Conservation (phyloP, 2,888 invertebrate genomes). For the Tinea pellionella region DNA sequence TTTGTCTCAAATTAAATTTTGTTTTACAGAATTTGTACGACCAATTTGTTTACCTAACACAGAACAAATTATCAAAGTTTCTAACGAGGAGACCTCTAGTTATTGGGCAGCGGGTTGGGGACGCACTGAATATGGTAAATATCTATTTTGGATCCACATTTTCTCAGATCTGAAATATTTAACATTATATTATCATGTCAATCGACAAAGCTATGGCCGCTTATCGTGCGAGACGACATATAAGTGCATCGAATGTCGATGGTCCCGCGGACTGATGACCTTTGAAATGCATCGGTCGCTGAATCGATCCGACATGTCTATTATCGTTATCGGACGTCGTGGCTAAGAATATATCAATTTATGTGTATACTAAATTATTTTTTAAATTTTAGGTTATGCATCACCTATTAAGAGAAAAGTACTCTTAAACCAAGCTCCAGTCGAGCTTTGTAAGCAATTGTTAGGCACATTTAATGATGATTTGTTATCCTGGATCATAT, state of each 20-base stretch:
- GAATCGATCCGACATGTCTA: too few species aligned
- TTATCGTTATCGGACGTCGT: too few species aligned
- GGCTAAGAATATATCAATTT: too few species aligned
- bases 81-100: conserved; percentile 39
- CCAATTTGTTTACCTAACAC: conserved; percentile 56
- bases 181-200: too few species aligned
- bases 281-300: too few species aligned
- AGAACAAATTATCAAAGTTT: conserved; percentile 27
- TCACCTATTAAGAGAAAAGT: conserved; percentile 36
- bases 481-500: conserved; percentile 37
- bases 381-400: background rate
- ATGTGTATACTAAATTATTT: too few species aligned
- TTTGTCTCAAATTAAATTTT: too few species aligned
- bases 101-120: conserved; percentile 78
- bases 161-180: too few species aligned
- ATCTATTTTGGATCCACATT: background rate
- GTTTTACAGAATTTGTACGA: conserved; percentile 34
- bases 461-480: conserved; percentile 24
- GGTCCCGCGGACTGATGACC: too few species aligned
- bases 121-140: conserved; percentile 59
- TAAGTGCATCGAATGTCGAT: too few species aligned
- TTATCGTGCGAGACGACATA: too few species aligned
- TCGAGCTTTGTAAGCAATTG: conserved; percentile 28
- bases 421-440: conserved; percentile 35
- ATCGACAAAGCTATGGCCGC: too few species aligned